A percentile compares a stretch with the other conserved stretches of the same genome.
Evolutionary conservation across 2,888 invertebrate species (phyloP).

Genomic region (Tipula vernalis): DNA sequence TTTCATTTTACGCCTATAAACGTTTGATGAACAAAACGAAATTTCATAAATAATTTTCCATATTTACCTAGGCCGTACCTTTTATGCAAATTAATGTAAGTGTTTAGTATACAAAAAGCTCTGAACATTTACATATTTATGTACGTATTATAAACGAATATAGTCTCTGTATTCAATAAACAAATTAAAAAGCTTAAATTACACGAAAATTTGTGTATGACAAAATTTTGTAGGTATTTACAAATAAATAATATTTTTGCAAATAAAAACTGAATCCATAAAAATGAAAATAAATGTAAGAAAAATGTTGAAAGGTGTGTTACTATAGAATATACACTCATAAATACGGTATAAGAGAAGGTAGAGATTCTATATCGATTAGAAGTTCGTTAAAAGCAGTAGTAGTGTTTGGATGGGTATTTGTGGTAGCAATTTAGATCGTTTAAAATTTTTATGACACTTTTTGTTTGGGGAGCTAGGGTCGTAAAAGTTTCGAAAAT

Average conservation of each 20-base stretch:
- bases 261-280: background rate
- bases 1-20: background rate
- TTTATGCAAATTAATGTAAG: background rate
- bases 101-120: background rate
- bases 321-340: background rate
- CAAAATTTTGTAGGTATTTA: background rate
- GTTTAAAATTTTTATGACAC: background rate
- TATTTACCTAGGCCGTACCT: background rate
- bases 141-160: background rate
- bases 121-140: background rate
- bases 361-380: background rate
- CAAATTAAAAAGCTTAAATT: background rate
- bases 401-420: background rate
- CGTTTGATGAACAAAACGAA: background rate
- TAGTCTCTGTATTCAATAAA: background rate
- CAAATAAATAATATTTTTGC: background rate
- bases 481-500: background rate
- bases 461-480: background rate
- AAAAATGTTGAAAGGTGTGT: background rate
- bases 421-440: background rate
- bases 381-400: background rate
- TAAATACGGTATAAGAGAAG: background rate
- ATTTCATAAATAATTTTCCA: background rate
- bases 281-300: background rate
- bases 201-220: background rate